These are phyloP conservation scores for Kuschelorhynchus macadamiae DNA, from an alignment of 2,888 invertebrate genomes.

Conservation along the genomic window DNA sequence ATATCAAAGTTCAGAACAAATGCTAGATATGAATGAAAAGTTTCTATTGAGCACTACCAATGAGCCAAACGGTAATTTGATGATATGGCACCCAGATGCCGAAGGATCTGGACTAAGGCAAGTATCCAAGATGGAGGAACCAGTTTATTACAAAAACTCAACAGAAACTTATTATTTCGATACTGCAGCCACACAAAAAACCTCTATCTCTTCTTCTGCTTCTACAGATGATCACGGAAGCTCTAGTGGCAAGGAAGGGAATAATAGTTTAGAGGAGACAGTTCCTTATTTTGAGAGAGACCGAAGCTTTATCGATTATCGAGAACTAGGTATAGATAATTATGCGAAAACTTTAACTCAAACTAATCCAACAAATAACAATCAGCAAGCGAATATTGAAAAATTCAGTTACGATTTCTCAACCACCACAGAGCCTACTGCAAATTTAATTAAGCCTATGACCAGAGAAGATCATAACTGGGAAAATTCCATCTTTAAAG, in stretches of 20 bases:
- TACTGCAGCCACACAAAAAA: too few species aligned
- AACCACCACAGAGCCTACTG: neutral
- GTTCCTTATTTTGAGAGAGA: too few species aligned
- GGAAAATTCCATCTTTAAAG: constrained; percentile 24
- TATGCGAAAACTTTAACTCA: neutral
- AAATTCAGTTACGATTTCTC: neutral
- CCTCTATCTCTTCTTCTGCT: too few species aligned
- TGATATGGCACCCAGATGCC: neutral
- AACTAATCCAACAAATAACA: too few species aligned
- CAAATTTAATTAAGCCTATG: constrained; percentile 8
- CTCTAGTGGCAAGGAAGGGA: too few species aligned
- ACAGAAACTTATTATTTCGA: too few species aligned
- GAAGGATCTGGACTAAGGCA: constrained; percentile 23
- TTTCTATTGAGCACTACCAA: neutral
- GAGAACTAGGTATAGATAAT: constrained; percentile 57
- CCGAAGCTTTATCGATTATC: constrained; percentile 61
- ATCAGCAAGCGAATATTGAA: too few species aligned
- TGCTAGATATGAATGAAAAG: neutral
- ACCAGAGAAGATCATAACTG: constrained; percentile 4
- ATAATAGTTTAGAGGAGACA: too few species aligned
- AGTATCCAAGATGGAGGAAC: neutral
- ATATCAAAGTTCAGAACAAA: too few species aligned
- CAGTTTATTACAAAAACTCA: too few species aligned
- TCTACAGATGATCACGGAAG: too few species aligned
- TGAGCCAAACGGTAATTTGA: neutral